Evolutionary conservation across 2,888 invertebrate genomes (phyloP).

Genomic region (Diadegma fenestrale): DNA sequence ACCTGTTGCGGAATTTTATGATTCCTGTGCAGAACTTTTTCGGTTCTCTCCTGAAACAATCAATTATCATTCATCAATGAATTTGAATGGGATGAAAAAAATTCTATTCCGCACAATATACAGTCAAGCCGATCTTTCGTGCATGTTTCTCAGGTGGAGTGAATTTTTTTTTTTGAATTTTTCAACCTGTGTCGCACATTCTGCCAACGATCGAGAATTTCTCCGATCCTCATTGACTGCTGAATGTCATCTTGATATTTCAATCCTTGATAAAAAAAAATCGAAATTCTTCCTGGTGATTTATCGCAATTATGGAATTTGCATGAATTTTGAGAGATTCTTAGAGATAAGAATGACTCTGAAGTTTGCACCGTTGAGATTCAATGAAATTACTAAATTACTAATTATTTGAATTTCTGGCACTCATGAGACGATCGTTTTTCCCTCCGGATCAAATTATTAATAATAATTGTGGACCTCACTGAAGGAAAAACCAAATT

Average conservation of each 20-base stretch:
- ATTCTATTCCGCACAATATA: background rate
- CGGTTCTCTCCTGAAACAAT: conserved; percentile 34
- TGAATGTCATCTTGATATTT: too few species aligned
- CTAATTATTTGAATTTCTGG: too few species aligned
- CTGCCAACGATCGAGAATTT: background rate
- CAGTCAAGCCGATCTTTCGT: background rate
- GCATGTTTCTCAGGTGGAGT: background rate
- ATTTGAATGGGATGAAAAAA: background rate
- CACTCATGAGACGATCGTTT: too few species aligned
- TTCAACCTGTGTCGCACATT: background rate
- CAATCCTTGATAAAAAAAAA: conserved; percentile 60
- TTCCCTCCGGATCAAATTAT: too few species aligned
- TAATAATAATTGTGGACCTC: too few species aligned
- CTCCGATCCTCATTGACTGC: background rate
- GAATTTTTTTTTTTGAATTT: background rate
- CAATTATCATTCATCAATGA: background rate
- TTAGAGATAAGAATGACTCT: too few species aligned
- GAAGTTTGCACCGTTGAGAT: too few species aligned
- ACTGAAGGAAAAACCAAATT: too few species aligned
- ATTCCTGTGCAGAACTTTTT: conserved; percentile 1
- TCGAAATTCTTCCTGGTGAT: conserved; percentile 39
- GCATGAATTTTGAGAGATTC: conserved; percentile 25
- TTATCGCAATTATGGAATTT: conserved; percentile 30
- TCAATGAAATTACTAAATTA: too few species aligned
- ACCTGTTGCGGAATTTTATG: conserved; percentile 76